Base-by-base conservation (phyloP, 2,797 vertebrate genomes). In the Sebastes itinus region DNA sequence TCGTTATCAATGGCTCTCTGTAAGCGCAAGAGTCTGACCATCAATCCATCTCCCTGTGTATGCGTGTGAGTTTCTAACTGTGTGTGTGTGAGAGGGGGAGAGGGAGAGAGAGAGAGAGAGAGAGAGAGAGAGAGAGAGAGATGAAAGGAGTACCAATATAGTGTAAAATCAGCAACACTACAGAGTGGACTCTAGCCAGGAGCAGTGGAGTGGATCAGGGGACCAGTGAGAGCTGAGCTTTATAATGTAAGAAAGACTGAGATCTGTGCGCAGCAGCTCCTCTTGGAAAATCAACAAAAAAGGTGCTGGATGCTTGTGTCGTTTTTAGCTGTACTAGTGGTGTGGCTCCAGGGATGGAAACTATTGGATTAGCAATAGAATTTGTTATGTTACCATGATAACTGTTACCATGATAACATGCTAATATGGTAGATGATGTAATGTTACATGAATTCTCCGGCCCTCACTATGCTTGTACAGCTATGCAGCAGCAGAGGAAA, bases 31-130 rank as follows among this genome's bases (percentile, higher is more conserved):
- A 49, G 59, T 62, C 63, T 60, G 46, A 54, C 62, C 62, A 79
- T 90, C 77, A 76, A 88, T 90, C 61, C 20, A 69, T 77, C 62
- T 78, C 52, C 14, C 49, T 63, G 77, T 84, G 77, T 84, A 72
- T 35, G 35, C 66, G 55, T 75, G 61, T 75, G 75, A 42, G 28
- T 76, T 30, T 74, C 35, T 60, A 38, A 18, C 10, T 42, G 22
- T 13, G 56, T 42, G 59, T 58, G 56, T 73, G 59, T 16, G 46
- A 67, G n/a, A 54, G 20, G 30, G 23, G 9, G 27, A 16, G 42
- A 22, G 38, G 56, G 35, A 38, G 4, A 38, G 35, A 14, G 33
- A 0, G 33, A 35, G 0, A 13, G 22, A 23, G 35, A 12, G 23
- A 16, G 42, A 8, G 38, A 71, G 33, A 35, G 0, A 13, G 22